These are phyloP conservation scores for Carettochelys insculpta DNA, from an alignment of 2,113 vertebrate species.

Conservation along the genomic window DNA sequence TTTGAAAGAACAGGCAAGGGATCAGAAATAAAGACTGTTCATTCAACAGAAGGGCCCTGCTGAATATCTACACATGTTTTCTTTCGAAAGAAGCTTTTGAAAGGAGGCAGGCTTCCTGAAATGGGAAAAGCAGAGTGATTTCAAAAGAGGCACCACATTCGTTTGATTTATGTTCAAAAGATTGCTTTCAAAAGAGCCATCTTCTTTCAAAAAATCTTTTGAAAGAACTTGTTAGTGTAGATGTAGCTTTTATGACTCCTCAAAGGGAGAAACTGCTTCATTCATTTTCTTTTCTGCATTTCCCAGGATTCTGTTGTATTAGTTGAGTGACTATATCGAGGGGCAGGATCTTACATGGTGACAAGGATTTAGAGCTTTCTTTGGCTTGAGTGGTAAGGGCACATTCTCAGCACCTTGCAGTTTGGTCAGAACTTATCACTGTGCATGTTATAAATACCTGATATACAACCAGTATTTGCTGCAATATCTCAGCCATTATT, in stretches of 20 bases:
- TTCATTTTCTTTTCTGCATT: neutral
- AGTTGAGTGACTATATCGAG: neutral
- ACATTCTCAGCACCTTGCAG: neutral
- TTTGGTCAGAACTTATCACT: neutral
- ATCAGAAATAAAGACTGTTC: too few species aligned
- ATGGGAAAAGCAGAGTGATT: too few species aligned
- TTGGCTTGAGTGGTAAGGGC: neutral
- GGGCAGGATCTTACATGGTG: neutral
- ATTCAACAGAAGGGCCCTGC: too few species aligned
- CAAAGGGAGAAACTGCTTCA: neutral
- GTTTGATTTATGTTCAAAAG: too few species aligned
- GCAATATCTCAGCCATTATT: neutral
- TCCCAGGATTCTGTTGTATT: neutral
- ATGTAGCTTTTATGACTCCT: neutral
- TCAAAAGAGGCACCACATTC: too few species aligned
- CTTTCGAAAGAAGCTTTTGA: too few species aligned
- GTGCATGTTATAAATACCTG: neutral
- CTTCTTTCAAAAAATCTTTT: too few species aligned
- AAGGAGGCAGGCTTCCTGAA: too few species aligned
- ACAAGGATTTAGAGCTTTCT: neutral
- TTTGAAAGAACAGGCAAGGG: too few species aligned
- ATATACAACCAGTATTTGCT: neutral
- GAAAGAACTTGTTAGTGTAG: too few species aligned
- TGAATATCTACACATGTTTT: too few species aligned
- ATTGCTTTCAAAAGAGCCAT: too few species aligned